Base-by-base conservation (phyloP, 64 coral and sea anemone genomes). In the Pocillopora damicornis region DNA sequence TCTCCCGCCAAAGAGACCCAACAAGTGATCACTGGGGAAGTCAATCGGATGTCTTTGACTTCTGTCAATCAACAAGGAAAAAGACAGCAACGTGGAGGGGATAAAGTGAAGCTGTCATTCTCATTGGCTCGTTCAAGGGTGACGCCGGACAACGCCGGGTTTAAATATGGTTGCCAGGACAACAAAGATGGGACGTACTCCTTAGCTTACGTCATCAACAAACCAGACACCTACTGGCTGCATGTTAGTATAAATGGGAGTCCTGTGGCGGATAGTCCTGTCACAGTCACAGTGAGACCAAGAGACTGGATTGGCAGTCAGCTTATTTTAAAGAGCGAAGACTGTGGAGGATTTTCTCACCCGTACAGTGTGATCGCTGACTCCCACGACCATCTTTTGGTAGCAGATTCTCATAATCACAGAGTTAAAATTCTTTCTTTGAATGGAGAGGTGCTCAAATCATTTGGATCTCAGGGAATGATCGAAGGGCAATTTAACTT, bases 341-440 rank as follows among this genome's bases (percentile, higher is more conserved):
- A 87, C 10, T 94, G 67, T 22, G 92, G 92, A 8, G 92, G 92
- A 14, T 87, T 94, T 42, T 80, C 92, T 13, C 88, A 89, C 35
- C 92, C 92, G 23, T 82, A 94, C 37, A 86, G 92, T 38, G 83
- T 94, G 51, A 25, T 90, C 5, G 78, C 73, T 6, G 88, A 76
- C 12, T 60, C 60, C 0, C 82, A 90, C 12, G 73, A 80, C 9
- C 86, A 87, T 81, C 59, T 94, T 3, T 38, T 94, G 58, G 77
- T 94, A 16, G 76, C 92, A 11, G 92, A 94, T 81, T 94, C 92
- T 16, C 88, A 94, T 75, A 89, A 87, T 61, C 92, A 94, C 75
- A 60, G 81, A 58, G 74, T 94, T 36, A 94, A 80, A 72, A 90
- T 90, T 56, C 59, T 94, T 9, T 76, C 59, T 79, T 61, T 86